Base-by-base conservation (phyloP, 2,113 vertebrate species). In the Patagioenas fasciata region DNA sequence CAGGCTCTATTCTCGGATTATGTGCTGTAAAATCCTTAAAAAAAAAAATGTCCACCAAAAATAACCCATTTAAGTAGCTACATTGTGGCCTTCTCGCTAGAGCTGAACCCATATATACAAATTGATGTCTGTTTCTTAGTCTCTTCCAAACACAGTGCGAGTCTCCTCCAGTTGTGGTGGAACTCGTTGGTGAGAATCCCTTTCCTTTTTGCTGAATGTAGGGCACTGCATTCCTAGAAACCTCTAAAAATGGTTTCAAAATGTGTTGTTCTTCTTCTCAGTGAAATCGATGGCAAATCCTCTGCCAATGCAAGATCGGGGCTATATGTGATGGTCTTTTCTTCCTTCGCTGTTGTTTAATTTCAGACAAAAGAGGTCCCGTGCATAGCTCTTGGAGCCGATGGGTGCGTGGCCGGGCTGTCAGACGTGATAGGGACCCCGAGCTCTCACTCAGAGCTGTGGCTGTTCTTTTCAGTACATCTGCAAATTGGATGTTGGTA, bases 1-100 rank as follows among this genome's bases (percentile, higher is more conserved):
- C 53, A 83, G 53, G 51, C n/a, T 91, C 91, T 95, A 77, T 96
- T 96, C 83, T 96, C 6, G 10, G 80, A 93, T 77, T 34, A 42
- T 80, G 36, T 82, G 64, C 67, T 77, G 48, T 80, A 57, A 80
- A 95, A 69, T 44, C 73, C 69, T 91, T 83, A 34, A 75, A 92
- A 75, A 92, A 83, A 87, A 66, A 89, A 38, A 88, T 81, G 36
- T 82, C 77, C 77, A 81, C 73, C 93, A 73, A 88, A 95, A 93
- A 86, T 92, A 89, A 66, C 53, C 71, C 25, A 9, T 86, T 44
- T n/a, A 48, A 93, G 77, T 51, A 73, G 70, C 88, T 91, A 34
- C 57, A 25, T 66, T n/a, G n/a, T n/a, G n/a, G n/a, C n/a, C n/a
- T n/a, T n/a, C n/a, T n/a, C n/a, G n/a, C n/a, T n/a, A n/a, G n/a